Evolutionary conservation across 2,797 vertebrate species (phyloP), one percentile per base, ranked within the genome.

Genomic region (Novumbra hubbsi): DNA sequence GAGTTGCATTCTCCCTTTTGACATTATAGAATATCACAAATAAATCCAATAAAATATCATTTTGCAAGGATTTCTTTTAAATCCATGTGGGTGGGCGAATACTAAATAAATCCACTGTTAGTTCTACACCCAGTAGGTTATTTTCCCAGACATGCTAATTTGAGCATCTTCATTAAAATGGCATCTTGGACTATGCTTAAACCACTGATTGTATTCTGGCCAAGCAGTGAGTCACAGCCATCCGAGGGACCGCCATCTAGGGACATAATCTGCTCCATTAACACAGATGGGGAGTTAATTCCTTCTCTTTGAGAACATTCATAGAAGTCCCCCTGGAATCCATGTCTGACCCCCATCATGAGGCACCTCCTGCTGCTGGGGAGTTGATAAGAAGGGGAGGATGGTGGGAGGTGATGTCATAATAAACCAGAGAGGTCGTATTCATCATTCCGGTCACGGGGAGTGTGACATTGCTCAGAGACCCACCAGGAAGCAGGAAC

Each of bases 371-470:
- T 55, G 7, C 21, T 57, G 55, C n/a, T 12, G 55, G 9, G 55
- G 55, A 21, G 17, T n/a, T 57, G 21, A 57, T 57, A 8, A 24
- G 55, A n/a, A 9, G 6, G 6, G n/a, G n/a, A 55, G 52, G 52
- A 55, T 55, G n/a, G n/a, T 55, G n/a, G 52, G 52, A 8, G 52
- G 52, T 55, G 52, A 55, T 55, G 52, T 55, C 52, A 55, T 55
- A 21, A 21, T n/a, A 7, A 55, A 1, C n/a, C 19, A 55, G 17
- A 55, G 55, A 57, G 55, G 21, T 21, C 11, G 21, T 24, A 24
- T 57, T 45, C 8, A 57, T 12, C n/a, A 21, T 12, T 21, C 55
- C 52, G 11, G n/a, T 57, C 52, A 7, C 7, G 52, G n/a, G 52
- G 52, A 57, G 52, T 7, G n/a, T 21, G 52, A 24, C 52, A 57